Base-by-base conservation (phyloP, 2,113 vertebrate genomes). In the Toxostoma redivivum region DNA sequence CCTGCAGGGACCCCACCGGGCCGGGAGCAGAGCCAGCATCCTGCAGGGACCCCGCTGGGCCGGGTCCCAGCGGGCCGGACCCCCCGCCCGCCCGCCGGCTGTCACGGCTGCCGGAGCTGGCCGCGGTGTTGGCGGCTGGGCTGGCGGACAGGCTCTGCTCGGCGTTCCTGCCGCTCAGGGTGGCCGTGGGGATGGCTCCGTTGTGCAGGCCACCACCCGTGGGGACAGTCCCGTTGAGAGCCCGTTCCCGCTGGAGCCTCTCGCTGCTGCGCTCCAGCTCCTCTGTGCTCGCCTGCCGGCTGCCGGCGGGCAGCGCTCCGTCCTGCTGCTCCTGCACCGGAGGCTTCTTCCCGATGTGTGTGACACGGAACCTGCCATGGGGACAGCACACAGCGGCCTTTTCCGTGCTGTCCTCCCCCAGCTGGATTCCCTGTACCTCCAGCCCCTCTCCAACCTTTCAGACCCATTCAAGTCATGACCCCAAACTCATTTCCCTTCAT, bases 351-450 rank as follows among this genome's bases (percentile, higher is more conserved):
- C 98, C 99, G 9, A 98, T 98, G 92, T 99, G 99, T 8, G 98
- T 99, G 82, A 99, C 99, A 37, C 98, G 98, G 90, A 99, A 99
- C 96, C 99, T 99, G 89, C 5, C n/a, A 64, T 0, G 11, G 31
- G 40, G 33, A 50, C 47, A 57, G 30, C 28, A 15, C 2, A 12
- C 2, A 37, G 97, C 60, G 25, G 23, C 27, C 40, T 69, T 62
- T 60, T 56, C 37, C 38, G 27, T 81, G 28, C n/a, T 88, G 60
- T 44, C 50, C 28, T 51, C 20, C 54, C 66, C 42, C n/a, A 2
- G 10, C 31, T 30, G 16, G 14, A 30, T 67, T 25, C 54, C 65
- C 58, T 9, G 9, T 1, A 3, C n/a, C 50, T 35, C 47, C 79
- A 80, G 21, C 42, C 40, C 27, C 5, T 33, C 38, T 21, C 53